A percentile compares a stretch with the other conserved stretches of the same genome.
Evolutionary conservation across 2,113 vertebrate species (phyloP).

Genomic region (Pollimyrus isidori): DNA sequence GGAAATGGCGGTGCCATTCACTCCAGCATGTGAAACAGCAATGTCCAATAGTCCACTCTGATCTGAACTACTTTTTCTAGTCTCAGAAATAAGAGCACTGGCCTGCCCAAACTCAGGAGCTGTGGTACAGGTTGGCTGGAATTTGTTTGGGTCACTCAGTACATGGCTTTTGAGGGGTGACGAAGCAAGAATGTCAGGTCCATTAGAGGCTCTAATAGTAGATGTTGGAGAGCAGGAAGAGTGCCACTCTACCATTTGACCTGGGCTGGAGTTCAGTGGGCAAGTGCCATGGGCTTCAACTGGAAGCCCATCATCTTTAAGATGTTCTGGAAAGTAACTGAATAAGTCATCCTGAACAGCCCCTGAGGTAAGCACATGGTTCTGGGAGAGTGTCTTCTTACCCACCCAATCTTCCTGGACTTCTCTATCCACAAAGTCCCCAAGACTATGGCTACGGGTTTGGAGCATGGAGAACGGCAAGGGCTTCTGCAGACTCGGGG

Average conservation of each 20-base stretch:
- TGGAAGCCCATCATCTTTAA: background rate
- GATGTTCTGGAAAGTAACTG: background rate
- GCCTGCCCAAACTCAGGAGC: background rate
- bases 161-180: conserved; percentile 35
- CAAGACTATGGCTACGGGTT: conserved; percentile 54
- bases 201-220: conserved; percentile 35
- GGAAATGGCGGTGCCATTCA: background rate
- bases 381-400: conserved; percentile 36
- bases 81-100: background rate
- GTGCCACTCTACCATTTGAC: conserved; percentile 30
- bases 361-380: background rate
- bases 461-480: conserved; percentile 42
- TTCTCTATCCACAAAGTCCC: conserved; percentile 44
- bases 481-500: conserved; percentile 68
- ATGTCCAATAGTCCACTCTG: background rate
- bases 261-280: conserved; percentile 24
- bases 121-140: conserved; percentile 44
- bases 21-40: background rate
- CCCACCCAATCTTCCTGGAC: conserved; percentile 41
- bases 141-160: conserved; percentile 58
- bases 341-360: background rate
- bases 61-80: background rate
- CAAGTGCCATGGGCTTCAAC: conserved; percentile 32
- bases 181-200: conserved; percentile 38
- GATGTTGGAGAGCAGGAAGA: conserved; percentile 34